Percentiles rank a stretch among this genome's conserved stretches.
Evolutionary conservation across 2,797 vertebrate species (phyloP).

Genomic region (Picus viridis): DNA sequence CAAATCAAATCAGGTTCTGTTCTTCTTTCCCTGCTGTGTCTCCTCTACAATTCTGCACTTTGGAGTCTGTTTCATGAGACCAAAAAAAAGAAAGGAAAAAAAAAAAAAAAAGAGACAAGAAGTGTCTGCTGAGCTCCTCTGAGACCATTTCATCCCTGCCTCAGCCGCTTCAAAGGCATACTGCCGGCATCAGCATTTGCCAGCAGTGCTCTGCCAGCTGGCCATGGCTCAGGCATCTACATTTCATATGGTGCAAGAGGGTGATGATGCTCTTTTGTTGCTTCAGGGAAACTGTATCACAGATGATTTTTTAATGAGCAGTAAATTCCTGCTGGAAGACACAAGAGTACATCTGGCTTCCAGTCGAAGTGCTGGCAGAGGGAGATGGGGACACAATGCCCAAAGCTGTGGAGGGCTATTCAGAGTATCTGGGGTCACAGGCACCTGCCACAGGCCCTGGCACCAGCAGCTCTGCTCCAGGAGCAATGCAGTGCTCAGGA

Average conservation of each 20-base stretch:
- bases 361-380: neutral
- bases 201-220: slow-evolving; percentile 35
- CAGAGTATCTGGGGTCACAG: neutral
- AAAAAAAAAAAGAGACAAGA: neutral
- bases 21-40: neutral
- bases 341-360: slow-evolving; percentile 36
- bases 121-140: neutral
- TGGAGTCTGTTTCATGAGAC: neutral
- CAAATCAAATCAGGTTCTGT: neutral
- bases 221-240: neutral
- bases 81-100: neutral
- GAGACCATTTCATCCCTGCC: slow-evolving; percentile 9
- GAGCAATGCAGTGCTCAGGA: neutral
- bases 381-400: neutral
- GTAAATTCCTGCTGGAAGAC: slow-evolving; percentile 38
- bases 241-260: slow-evolving; percentile 16
- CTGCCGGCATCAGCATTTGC: neutral
- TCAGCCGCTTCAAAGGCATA: slow-evolving; percentile 62
- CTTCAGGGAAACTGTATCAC: slow-evolving; percentile 48
- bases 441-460: neutral
- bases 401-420: neutral
- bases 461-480: neutral
- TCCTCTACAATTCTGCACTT: neutral
- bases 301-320: slow-evolving; percentile 61
- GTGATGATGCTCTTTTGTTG: slow-evolving; percentile 42